A percentile compares a stretch with the other conserved stretches of the same genome.
These are phyloP conservation scores for Dynastes grantii DNA, from an alignment of 2,888 invertebrate genomes.

Conservation along the genomic window DNA sequence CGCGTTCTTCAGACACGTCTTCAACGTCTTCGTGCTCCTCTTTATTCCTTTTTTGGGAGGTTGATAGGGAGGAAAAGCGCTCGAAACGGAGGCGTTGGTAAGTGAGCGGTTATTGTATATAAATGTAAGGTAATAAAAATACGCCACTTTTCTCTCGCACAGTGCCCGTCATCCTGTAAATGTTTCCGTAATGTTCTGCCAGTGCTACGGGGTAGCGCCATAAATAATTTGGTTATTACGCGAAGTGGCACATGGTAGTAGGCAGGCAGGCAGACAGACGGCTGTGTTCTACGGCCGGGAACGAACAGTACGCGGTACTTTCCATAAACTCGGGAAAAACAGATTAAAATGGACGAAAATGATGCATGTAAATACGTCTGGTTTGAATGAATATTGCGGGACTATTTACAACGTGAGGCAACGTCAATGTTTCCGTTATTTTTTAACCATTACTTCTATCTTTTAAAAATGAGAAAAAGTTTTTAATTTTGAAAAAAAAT, in stretches of 20 bases:
- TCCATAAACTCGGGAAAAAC: constrained; percentile 54
- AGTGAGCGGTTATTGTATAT: constrained; percentile 64
- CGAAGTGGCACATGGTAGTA: not conserved
- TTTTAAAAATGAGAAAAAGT: no score
- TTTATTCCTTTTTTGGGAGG: not conserved
- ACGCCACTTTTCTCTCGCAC: constrained; percentile 53
- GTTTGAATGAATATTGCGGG: constrained; percentile 13
- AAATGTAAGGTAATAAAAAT: constrained; percentile 58
- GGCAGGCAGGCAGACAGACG: not conserved
- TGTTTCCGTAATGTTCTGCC: constrained; percentile 62
- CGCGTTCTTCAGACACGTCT: constrained; percentile 65
- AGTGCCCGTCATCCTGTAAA: constrained; percentile 61
- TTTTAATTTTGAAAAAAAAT: no score
- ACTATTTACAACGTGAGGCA: constrained; percentile 10
- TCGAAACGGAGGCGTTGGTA: constrained; percentile 55
- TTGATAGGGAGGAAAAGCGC: constrained; percentile 46
- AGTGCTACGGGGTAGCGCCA: constrained; percentile 61
- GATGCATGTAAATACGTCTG: constrained; percentile 35
- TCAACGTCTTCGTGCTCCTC: constrained; percentile 60
- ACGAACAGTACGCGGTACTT: constrained; percentile 49
- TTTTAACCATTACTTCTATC: not conserved
- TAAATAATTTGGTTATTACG: constrained; percentile 63
- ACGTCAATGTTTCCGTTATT: constrained; percentile 2
- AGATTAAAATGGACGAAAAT: constrained; percentile 49
- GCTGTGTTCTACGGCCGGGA: no score